Evolutionary conservation across 2,797 vertebrate genomes (phyloP).

Genomic region (Cephalopachus bancanus): DNA sequence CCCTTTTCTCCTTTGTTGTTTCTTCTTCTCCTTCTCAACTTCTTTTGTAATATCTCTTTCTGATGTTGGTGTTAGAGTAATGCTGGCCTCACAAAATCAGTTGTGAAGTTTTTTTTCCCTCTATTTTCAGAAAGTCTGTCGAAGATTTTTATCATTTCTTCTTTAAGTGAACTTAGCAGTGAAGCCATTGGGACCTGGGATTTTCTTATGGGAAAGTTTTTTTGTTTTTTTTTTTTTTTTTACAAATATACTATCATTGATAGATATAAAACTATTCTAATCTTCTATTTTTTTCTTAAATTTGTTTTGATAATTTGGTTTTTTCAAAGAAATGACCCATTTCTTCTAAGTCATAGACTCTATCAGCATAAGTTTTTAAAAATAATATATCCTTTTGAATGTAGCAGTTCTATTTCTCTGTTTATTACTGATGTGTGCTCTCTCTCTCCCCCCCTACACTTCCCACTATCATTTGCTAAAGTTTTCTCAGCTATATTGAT

Average conservation of each 20-base stretch:
- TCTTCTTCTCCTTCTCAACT: too few species aligned
- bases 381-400: neutral
- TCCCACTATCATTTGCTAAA: neutral
- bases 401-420: neutral
- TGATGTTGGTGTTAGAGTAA: neutral
- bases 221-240: neutral
- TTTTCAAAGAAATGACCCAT: neutral
- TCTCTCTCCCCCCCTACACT: too few species aligned
- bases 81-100: neutral
- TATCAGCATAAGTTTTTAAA: neutral
- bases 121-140: neutral
- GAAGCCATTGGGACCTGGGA: neutral
- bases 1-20: neutral
- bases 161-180: neutral
- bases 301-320: neutral
- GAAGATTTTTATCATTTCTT: neutral
- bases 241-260: neutral
- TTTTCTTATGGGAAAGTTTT: neutral
- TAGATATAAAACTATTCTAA: neutral
- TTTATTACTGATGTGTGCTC: neutral
- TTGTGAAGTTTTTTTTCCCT: neutral
- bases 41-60: neutral
- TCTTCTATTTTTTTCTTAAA: neutral
- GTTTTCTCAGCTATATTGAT: neutral
- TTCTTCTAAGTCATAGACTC: neutral